phyloP scores from a whole-genome alignment of 2,113 vertebrate species.

The Bubo scandiacus region DNA sequence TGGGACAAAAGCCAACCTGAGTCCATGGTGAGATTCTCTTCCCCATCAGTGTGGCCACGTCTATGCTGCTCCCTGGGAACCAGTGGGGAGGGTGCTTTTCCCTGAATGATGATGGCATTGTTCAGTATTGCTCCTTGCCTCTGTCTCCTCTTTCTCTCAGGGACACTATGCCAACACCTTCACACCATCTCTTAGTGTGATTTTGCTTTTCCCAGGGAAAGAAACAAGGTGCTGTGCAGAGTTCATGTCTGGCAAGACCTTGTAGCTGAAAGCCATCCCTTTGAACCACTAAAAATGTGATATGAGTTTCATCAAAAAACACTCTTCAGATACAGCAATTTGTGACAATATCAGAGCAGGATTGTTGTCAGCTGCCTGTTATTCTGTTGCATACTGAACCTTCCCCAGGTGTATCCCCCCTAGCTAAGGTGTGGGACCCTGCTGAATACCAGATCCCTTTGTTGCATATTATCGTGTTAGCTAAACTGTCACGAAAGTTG shows the following conservation, averaged over 20 bases:
- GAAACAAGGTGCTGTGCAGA: not conserved
- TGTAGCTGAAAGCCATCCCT: constrained; percentile 47
- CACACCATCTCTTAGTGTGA: not conserved
- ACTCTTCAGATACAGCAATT: not conserved
- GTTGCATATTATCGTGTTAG: constrained; percentile 64
- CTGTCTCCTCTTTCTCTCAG: not conserved
- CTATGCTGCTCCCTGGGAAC: rapidly evolving
- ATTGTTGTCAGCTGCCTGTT: constrained; percentile 63
- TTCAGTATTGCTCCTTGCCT: not conserved
- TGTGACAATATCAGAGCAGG: constrained; percentile 57
- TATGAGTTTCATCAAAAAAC: constrained; percentile 32
- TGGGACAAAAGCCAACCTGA: not conserved
- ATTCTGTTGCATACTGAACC: constrained; percentile 40
- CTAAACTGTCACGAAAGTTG: constrained; percentile 72
- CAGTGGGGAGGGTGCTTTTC: not conserved
- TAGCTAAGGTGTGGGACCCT: constrained; percentile 73
- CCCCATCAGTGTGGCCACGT: not conserved
- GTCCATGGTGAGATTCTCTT: not conserved
- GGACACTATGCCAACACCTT: not conserved
- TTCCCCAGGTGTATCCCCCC: constrained; percentile 80
- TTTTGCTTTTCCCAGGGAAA: constrained; percentile 34
- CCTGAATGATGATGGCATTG: not conserved
- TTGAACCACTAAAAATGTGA: constrained; percentile 45
- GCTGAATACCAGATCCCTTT: constrained; percentile 66
- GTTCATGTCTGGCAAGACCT: not conserved